Conservation (phyloP, 1,140 invertebrate species). For the Carposina sasakii region DNA sequence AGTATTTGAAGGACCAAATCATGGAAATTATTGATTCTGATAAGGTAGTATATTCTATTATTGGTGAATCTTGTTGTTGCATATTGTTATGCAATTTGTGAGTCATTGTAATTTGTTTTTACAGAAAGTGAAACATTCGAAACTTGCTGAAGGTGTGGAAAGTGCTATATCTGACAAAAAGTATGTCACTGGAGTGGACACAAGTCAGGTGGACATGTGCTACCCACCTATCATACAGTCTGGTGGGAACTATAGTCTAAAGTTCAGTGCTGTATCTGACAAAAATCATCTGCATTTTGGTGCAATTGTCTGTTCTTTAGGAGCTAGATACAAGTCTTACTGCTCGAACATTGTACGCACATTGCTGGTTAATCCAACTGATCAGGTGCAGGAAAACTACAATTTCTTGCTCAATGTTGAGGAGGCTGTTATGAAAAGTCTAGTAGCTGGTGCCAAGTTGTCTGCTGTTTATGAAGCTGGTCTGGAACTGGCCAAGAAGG, state of each 20-base stretch:
- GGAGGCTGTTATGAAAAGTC: slow-evolving; percentile 90
- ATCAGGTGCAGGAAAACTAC: slow-evolving; percentile 88
- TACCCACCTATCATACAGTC: slow-evolving; percentile 99
- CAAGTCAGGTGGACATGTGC: slow-evolving; percentile 94
- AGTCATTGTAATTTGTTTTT: slow-evolving; percentile 34
- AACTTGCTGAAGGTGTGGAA: slow-evolving; percentile 96
- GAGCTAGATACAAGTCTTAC: slow-evolving; percentile 96
- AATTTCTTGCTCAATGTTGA: slow-evolving; percentile 94
- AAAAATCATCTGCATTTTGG: slow-evolving; percentile 97
- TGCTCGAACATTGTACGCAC: slow-evolving; percentile 99
- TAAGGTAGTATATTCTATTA: slow-evolving; percentile 74
- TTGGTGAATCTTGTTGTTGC: background rate
- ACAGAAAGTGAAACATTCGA: slow-evolving; percentile 95
- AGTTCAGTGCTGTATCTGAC: slow-evolving; percentile 96
- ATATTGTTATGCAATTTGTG: background rate
- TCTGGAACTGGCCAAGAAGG: slow-evolving; percentile 87
- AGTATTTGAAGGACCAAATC: slow-evolving; percentile 97
- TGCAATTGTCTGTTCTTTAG: slow-evolving; percentile 95
- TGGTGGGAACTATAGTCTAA: slow-evolving; percentile 96
- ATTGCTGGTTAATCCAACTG: slow-evolving; percentile 96
- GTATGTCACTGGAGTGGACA: slow-evolving; percentile 92
- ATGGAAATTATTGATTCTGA: slow-evolving; percentile 99
- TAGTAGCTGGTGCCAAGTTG: slow-evolving; percentile 89
- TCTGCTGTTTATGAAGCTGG: slow-evolving; percentile 92
- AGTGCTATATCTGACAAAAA: slow-evolving; percentile 93